These are phyloP conservation scores for Drosophila mulleri DNA, from an alignment of 2,888 invertebrate genomes.

Conservation along the genomic window DNA sequence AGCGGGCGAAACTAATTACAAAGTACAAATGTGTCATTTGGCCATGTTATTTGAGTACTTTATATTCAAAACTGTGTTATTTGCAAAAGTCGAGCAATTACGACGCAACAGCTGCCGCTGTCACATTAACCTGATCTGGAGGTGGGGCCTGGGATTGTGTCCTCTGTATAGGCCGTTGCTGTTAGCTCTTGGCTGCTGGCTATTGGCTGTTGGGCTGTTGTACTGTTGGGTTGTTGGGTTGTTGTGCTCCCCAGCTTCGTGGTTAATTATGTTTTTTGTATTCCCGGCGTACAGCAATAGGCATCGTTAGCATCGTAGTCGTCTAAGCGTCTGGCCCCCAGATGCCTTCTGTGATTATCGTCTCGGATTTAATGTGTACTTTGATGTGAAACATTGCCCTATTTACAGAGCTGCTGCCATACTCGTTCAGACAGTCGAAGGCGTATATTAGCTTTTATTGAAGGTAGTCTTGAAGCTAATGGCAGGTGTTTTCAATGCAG, in stretches of 20 bases:
- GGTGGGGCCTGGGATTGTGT: constrained; percentile 12
- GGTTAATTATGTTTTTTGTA: constrained; percentile 80
- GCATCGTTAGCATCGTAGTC: constrained; percentile 7
- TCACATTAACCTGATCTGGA: constrained; percentile 71
- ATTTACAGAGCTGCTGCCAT: constrained; percentile 47
- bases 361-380: constrained; percentile 79
- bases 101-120: constrained; percentile 70
- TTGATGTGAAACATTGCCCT: constrained; percentile 79
- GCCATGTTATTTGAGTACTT: constrained; percentile 67
- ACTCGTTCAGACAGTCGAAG: neutral
- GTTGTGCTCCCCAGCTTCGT: constrained; percentile 61
- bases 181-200: neutral
- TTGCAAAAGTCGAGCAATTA: constrained; percentile 66
- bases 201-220: constrained; percentile 25
- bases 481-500: neutral
- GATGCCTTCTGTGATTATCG: constrained; percentile 65
- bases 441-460: neutral
- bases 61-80: constrained; percentile 81
- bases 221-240: constrained; percentile 3
- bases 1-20: constrained; percentile 20
- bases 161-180: neutral
- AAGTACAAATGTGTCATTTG: constrained; percentile 33
- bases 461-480: neutral
- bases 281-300: constrained; percentile 58
- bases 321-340: constrained; percentile 28